Conservation (phyloP, 2,113 vertebrate species). For the Stigmatopora argus region DNA sequence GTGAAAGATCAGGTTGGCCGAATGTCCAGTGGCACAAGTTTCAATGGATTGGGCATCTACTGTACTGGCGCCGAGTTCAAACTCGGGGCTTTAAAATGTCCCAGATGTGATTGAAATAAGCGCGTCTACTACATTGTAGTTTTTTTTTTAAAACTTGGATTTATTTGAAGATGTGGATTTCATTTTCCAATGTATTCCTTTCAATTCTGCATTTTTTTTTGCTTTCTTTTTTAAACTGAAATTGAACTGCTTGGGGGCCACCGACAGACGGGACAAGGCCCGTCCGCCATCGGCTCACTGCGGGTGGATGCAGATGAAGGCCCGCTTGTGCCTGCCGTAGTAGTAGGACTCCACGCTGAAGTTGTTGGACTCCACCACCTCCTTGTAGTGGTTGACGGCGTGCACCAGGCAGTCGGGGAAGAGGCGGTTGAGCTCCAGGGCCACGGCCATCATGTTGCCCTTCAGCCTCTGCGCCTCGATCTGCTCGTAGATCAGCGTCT, state of each 20-base stretch:
- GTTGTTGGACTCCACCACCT: slow-evolving; percentile 71
- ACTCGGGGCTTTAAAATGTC: neutral
- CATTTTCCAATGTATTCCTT: too few species aligned
- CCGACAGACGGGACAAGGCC: too few species aligned
- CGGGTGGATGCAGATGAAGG: slow-evolving; percentile 68
- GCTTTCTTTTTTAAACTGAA: too few species aligned
- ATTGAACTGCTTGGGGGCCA: too few species aligned
- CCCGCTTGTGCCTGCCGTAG: slow-evolving; percentile 65
- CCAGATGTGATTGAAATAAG: neutral
- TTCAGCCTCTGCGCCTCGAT: slow-evolving; percentile 66
- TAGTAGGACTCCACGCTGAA: slow-evolving; percentile 70
- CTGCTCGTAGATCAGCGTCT: slow-evolving; percentile 60
- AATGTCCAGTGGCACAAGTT: too few species aligned
- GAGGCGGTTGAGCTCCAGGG: slow-evolving; percentile 51
- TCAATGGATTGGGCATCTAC: too few species aligned
- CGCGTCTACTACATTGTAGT: too few species aligned
- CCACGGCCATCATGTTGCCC: slow-evolving; percentile 67
- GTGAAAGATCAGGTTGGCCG: too few species aligned
- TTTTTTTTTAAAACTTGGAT: too few species aligned
- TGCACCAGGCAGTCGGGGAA: slow-evolving; percentile 69
- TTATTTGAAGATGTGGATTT: too few species aligned
- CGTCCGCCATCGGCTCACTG: slow-evolving; percentile 50
- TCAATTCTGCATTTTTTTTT: too few species aligned
- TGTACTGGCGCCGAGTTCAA: neutral
- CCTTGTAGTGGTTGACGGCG: slow-evolving; percentile 70